Evolutionary conservation across 2,113 vertebrate species (phyloP).

Genomic region (Pseudorasbora parva): DNA sequence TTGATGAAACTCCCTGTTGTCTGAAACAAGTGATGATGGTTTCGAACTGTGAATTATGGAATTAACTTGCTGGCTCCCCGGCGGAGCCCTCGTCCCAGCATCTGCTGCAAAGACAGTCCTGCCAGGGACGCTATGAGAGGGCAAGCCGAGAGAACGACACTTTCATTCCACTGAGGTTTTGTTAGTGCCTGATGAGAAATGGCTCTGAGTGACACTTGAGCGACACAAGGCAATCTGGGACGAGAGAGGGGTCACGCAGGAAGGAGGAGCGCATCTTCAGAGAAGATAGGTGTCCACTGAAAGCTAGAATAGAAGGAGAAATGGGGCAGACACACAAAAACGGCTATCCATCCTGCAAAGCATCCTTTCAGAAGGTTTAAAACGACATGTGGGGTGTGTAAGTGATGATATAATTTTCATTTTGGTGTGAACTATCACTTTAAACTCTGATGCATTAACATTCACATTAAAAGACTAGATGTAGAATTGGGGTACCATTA

Average conservation of each 20-base stretch:
- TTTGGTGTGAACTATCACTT: background rate
- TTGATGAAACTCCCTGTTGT: background rate
- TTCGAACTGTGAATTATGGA: slow-evolving; percentile 11
- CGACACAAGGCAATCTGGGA: slow-evolving; percentile 17
- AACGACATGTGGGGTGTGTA: background rate
- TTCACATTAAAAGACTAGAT: background rate
- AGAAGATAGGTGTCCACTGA: slow-evolving; percentile 7
- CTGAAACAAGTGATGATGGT: slow-evolving; percentile 1
- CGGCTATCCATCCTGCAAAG: background rate
- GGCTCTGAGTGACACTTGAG: slow-evolving; percentile 32
- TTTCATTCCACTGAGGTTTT: slow-evolving; percentile 35
- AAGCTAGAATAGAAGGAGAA: background rate
- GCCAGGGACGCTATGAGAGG: background rate
- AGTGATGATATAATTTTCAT: background rate
- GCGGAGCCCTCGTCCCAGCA: background rate
- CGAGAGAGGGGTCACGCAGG: background rate
- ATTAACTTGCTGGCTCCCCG: slow-evolving; percentile 6
- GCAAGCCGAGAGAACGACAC: background rate
- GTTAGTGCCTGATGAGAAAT: slow-evolving; percentile 34
- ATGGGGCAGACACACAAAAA: background rate
- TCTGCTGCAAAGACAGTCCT: slow-evolving; percentile 11
- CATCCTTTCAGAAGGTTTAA: background rate
- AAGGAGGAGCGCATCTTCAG: background rate
- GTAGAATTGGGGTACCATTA: background rate
- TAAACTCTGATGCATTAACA: background rate